Base-by-base conservation (phyloP, 2,888 invertebrate species). In the Corbicula japonica region DNA sequence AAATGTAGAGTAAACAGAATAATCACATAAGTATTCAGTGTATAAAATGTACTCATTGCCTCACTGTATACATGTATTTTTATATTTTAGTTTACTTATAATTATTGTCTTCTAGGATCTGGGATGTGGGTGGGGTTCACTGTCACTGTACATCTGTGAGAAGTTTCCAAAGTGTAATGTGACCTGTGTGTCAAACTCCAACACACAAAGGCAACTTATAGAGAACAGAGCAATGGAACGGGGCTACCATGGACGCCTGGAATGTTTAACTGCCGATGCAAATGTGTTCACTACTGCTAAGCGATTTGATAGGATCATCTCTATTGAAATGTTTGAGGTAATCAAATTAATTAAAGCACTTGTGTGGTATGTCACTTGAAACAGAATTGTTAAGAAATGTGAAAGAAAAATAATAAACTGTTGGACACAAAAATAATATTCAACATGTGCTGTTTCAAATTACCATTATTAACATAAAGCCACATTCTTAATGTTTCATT, bases 301-400 rank as follows among this genome's bases (percentile, higher is more conserved):
- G 54, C 75, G 85, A 60, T 91, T 86, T 77, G 91, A 91, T 73
- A 86, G 91, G 35, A 89, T 91, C 60, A 76, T 90, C 52, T 91
- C 90, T 26, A 89, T 91, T 34, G 91, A 91, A 69, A 91, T 91
- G 91, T 91, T 91, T 86, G 91, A 91, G 89, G 91, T 91, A 61
- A 35, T n/a, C n/a, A n/a, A n/a, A n/a, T n/a, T n/a, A n/a, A n/a
- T n/a, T n/a, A n/a, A n/a, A n/a, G n/a, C n/a, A n/a, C n/a, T n/a
- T n/a, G n/a, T n/a, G n/a, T n/a, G n/a, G n/a, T n/a, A n/a, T n/a
- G n/a, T n/a, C n/a, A n/a, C n/a, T n/a, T n/a, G n/a, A n/a, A n/a
- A n/a, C n/a, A n/a, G n/a, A n/a, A n/a, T n/a, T n/a, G n/a, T n/a
- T n/a, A n/a, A n/a, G n/a, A n/a, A n/a, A n/a, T n/a, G n/a, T n/a